Evolutionary conservation across 1,140 invertebrate species (phyloP).

Genomic region (Lepidurus packardi): DNA sequence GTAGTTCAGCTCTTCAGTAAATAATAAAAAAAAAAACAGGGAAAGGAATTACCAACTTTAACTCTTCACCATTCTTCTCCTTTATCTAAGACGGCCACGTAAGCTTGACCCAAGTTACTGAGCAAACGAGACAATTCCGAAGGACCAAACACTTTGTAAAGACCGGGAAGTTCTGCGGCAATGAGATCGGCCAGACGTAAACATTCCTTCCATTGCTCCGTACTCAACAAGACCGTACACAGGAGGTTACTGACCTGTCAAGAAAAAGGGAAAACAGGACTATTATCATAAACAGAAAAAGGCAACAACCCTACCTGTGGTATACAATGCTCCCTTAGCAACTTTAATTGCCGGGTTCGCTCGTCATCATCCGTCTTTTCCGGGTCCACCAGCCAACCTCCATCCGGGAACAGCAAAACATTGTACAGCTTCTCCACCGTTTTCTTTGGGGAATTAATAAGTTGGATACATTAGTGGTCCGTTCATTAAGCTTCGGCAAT

Average conservation of each 20-base stretch:
- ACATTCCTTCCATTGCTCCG: constrained; percentile 67
- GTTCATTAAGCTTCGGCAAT: background rate
- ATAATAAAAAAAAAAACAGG: background rate
- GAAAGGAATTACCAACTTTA: background rate
- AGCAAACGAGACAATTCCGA: constrained; percentile 25
- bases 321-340: constrained; percentile 71
- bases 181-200: constrained; percentile 72
- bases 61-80: constrained; percentile 8
- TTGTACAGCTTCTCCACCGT: constrained; percentile 77
- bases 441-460: constrained; percentile 47
- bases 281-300: background rate
- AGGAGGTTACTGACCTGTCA: constrained; percentile 64
- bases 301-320: constrained; percentile 55
- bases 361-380: constrained; percentile 39
- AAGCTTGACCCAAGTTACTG: constrained; percentile 29
- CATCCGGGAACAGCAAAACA: constrained; percentile 78
- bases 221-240: constrained; percentile 68
- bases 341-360: constrained; percentile 58
- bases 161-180: constrained; percentile 64
- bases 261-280: constrained; percentile 36
- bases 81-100: constrained; percentile 25
- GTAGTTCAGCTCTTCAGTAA: background rate
- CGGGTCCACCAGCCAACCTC: constrained; percentile 79
- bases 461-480: background rate
- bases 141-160: constrained; percentile 59